A percentile compares a stretch with the other conserved stretches of the same genome.
Conservation (phyloP, 2,113 vertebrate genomes). For the Psittacara wagleri region DNA sequence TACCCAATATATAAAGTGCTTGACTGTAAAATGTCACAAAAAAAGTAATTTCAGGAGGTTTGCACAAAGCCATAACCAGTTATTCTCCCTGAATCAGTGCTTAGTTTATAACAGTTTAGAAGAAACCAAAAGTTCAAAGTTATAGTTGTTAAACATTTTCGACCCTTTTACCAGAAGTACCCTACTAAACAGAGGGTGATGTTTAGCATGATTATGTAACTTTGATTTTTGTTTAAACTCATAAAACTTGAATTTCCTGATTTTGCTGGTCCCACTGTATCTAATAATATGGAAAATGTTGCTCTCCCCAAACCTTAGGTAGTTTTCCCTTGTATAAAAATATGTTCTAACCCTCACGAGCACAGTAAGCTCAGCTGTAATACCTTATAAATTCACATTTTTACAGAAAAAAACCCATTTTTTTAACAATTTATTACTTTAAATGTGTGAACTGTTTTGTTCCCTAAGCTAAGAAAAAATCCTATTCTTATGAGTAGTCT, state of each 20-base stretch:
- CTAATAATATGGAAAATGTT: conserved; percentile 62
- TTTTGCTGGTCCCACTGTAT: conserved; percentile 64
- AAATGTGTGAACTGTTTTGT: background rate
- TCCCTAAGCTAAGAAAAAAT: background rate
- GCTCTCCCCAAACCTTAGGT: conserved; percentile 5
- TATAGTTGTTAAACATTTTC: conserved; percentile 12
- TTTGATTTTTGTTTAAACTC: conserved; percentile 66
- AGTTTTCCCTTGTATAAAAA: conserved; percentile 31
- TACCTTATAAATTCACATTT: conserved; percentile 34
- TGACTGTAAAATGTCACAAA: background rate
- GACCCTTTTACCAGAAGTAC: conserved; percentile 10
- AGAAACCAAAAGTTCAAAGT: conserved; percentile 16
- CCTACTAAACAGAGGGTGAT: conserved; percentile 12
- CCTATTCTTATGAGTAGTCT: background rate
- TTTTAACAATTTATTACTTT: conserved; percentile 5
- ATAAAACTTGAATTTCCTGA: conserved; percentile 69
- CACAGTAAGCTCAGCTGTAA: conserved; percentile 14
- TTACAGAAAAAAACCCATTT: background rate
- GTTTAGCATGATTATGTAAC: conserved; percentile 35
- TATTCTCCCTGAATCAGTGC: background rate
- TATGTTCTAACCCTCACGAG: conserved; percentile 31
- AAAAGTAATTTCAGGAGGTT: background rate
- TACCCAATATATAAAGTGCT: background rate
- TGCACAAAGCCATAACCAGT: background rate
- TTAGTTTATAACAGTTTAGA: conserved; percentile 37